Conservation (phyloP, 2,888 invertebrate genomes). For the Willowsia nigromaculata region DNA sequence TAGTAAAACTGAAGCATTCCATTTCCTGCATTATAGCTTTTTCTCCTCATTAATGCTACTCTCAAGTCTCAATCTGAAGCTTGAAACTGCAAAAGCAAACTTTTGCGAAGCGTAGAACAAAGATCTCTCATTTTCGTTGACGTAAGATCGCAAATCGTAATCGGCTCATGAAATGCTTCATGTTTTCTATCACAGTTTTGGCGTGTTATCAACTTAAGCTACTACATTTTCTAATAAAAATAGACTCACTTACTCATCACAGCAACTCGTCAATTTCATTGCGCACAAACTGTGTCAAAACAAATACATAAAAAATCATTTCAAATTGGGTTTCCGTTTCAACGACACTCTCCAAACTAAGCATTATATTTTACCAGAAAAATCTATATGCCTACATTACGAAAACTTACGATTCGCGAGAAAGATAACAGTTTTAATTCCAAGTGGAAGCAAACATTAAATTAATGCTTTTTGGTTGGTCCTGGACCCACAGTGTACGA, state of each 20-base stretch:
- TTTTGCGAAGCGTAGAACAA: slow-evolving; percentile 15
- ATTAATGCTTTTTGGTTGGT: too few relatives aligned
- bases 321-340: background rate
- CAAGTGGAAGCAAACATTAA: too few relatives aligned
- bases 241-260: slow-evolving; percentile 25
- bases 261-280: slow-evolving; percentile 19
- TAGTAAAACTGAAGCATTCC: too few relatives aligned
- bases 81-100: background rate
- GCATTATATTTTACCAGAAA: too few relatives aligned
- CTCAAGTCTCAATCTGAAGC: background rate
- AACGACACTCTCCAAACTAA: background rate
- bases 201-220: slow-evolving; percentile 46
- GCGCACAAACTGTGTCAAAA: slow-evolving; percentile 4
- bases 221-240: slow-evolving; percentile 34
- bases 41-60: background rate
- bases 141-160: background rate
- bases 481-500: too few relatives aligned
- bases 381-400: too few relatives aligned
- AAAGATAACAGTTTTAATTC: too few relatives aligned
- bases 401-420: too few relatives aligned
- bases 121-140: slow-evolving; percentile 25
- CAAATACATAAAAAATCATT: background rate
- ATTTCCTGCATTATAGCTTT: background rate
- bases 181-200: slow-evolving; percentile 38
- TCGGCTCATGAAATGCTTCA: slow-evolving; percentile 20